Percentiles rank a stretch among this genome's conserved stretches.
phyloP scores from a whole-genome alignment of 1,140 invertebrate species.

The Sycophaga agraensis region DNA sequence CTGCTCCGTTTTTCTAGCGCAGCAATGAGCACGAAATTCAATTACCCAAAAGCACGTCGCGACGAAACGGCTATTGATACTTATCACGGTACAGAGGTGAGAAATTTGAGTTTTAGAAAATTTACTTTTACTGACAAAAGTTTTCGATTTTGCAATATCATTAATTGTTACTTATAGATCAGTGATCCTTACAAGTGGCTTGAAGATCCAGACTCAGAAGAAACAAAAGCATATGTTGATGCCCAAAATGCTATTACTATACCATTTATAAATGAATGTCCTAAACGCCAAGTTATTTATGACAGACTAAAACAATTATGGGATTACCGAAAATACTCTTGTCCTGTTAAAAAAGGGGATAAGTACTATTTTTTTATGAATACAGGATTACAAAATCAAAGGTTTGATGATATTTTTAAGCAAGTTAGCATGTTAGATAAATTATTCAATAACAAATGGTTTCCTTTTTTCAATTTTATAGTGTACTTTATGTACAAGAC shows the following conservation, averaged over 20 bases:
- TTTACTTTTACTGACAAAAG: not conserved
- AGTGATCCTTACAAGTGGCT: slow-evolving; percentile 94
- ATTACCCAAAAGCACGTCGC: slow-evolving; percentile 76
- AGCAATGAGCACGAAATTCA: slow-evolving; percentile 37
- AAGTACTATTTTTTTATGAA: slow-evolving; percentile 94
- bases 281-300: slow-evolving; percentile 72
- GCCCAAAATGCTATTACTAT: slow-evolving; percentile 87
- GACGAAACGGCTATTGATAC: slow-evolving; percentile 79
- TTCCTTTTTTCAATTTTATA: slow-evolving; percentile 56
- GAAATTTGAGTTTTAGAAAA: slow-evolving; percentile 2
- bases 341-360: slow-evolving; percentile 78
- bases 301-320: slow-evolving; percentile 83
- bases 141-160: not conserved
- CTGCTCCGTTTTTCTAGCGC: not conserved
- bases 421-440: too few relatives aligned
- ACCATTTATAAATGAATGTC: slow-evolving; percentile 81
- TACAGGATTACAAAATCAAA: slow-evolving; percentile 94
- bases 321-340: slow-evolving; percentile 95
- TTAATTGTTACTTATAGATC: slow-evolving; percentile 62
- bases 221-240: slow-evolving; percentile 91
- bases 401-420: slow-evolving; percentile 61
- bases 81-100: slow-evolving; percentile 82
- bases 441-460: too few relatives aligned
- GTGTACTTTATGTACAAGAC: slow-evolving; percentile 91
- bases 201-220: slow-evolving; percentile 90